A percentile compares a stretch with the other conserved stretches of the same genome.
These are phyloP conservation scores for Labeo catla DNA, from an alignment of 2,113 vertebrate genomes.

Conservation along the genomic window DNA sequence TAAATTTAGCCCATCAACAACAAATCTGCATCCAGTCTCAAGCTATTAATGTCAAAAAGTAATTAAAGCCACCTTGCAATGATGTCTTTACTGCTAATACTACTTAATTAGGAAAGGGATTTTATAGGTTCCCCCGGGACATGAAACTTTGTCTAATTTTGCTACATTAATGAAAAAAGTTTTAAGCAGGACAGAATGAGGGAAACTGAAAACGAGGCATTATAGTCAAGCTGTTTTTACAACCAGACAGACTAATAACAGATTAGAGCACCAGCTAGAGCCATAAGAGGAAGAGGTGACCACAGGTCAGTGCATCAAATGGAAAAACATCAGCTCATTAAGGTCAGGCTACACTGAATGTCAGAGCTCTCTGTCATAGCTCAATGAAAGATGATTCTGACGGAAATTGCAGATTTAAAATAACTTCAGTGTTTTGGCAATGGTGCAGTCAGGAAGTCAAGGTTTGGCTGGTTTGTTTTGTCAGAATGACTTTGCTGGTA, in stretches of 20 bases:
- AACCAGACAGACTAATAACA: constrained; percentile 57
- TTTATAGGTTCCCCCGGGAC: constrained; percentile 63
- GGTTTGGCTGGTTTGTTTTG: background rate
- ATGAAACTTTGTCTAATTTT: constrained; percentile 68
- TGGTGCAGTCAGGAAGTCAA: background rate
- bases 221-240: constrained; percentile 62
- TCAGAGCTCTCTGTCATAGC: background rate
- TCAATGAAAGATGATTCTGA: background rate
- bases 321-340: constrained; percentile 18
- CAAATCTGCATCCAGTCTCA: constrained; percentile 61
- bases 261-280: constrained; percentile 30
- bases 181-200: constrained; percentile 60
- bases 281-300: background rate
- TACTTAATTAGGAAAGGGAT: constrained; percentile 56
- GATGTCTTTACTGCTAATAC: constrained; percentile 59
- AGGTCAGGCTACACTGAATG: background rate
- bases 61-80: constrained; percentile 76
- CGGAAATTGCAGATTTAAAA: background rate
- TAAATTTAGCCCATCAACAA: constrained; percentile 65
- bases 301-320: background rate
- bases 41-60: constrained; percentile 74
- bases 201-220: constrained; percentile 67
- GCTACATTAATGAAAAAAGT: constrained; percentile 66
- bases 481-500: background rate
- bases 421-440: background rate